A percentile compares a stretch with the other conserved stretches of the same genome.
Conservation (phyloP, 2,888 invertebrate genomes). For the Timandra comae region DNA sequence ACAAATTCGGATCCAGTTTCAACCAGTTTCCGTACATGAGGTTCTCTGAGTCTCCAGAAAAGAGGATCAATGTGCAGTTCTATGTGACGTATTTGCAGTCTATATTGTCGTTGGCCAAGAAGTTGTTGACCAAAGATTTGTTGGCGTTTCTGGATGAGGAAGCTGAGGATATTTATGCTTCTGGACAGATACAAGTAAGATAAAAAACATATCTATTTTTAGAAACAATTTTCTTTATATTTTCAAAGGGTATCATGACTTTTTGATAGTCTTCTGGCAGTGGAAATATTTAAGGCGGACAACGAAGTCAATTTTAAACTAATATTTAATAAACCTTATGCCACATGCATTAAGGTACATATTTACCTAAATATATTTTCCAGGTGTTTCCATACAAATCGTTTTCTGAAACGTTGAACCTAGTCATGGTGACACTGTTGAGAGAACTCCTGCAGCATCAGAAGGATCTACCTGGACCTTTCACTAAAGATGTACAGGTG, state of each 20-base stretch:
- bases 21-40: constrained; percentile 91
- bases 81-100: constrained; percentile 88
- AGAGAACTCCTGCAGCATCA: constrained; percentile 94
- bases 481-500: constrained; percentile 92
- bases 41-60: constrained; percentile 83
- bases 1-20: constrained; percentile 94
- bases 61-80: constrained; percentile 80
- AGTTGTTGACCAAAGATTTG: constrained; percentile 89
- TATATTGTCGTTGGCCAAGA: constrained; percentile 87
- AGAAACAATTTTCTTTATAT: no score
- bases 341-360: no score
- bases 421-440: constrained; percentile 94
- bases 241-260: no score
- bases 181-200: constrained; percentile 79
- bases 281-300: no score
- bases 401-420: constrained; percentile 94
- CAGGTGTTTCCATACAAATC: constrained; percentile 94
- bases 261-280: no score
- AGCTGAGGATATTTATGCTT: constrained; percentile 85
- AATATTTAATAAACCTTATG: no score
- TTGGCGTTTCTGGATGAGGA: constrained; percentile 89
- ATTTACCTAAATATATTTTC: constrained; percentile 19
- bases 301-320: no score
- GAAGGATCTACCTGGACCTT: constrained; percentile 90
- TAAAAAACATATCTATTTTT: neutral